phyloP scores from a whole-genome alignment of 2,797 vertebrate genomes.

The Morus bassanus region DNA sequence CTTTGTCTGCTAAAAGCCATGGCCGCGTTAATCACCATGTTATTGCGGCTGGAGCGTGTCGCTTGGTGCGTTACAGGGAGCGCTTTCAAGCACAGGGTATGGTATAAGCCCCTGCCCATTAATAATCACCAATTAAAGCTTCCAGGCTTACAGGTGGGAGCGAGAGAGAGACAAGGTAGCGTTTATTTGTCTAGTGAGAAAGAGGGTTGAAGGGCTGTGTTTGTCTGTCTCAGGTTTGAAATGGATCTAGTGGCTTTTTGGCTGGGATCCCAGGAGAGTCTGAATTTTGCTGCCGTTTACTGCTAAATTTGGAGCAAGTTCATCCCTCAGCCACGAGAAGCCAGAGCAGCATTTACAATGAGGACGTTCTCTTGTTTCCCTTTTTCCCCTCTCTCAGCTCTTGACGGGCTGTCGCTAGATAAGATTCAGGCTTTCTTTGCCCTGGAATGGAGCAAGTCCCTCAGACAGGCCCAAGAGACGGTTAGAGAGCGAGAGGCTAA shows the following conservation, averaged over 20 bases:
- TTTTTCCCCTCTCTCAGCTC: neutral
- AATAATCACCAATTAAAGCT: neutral
- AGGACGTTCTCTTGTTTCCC: neutral
- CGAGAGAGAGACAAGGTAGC: neutral
- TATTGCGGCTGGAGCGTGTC: neutral
- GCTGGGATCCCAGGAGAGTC: conserved; percentile 36
- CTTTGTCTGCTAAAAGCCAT: conserved; percentile 60
- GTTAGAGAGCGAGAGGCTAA: neutral
- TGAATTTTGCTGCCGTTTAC: conserved; percentile 23
- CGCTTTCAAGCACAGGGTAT: neutral
- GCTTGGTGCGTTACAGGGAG: neutral
- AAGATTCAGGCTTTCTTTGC: neutral
- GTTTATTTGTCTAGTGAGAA: neutral
- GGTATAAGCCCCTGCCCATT: neutral
- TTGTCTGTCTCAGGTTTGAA: conserved; percentile 42
- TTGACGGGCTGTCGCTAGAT: conserved; percentile 1
- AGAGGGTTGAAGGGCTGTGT: conserved; percentile 20
- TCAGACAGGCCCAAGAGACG: neutral
- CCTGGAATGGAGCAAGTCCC: neutral
- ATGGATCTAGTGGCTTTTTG: conserved; percentile 48
- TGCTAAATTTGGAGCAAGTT: conserved; percentile 35
- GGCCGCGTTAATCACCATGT: conserved; percentile 14
- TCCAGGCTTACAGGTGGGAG: conserved; percentile 15
- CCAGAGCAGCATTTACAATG: neutral
- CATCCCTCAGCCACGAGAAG: neutral